These are phyloP conservation scores for Anoncus sp. DNA, from an alignment of 2,888 invertebrate genomes.

Conservation along the genomic window DNA sequence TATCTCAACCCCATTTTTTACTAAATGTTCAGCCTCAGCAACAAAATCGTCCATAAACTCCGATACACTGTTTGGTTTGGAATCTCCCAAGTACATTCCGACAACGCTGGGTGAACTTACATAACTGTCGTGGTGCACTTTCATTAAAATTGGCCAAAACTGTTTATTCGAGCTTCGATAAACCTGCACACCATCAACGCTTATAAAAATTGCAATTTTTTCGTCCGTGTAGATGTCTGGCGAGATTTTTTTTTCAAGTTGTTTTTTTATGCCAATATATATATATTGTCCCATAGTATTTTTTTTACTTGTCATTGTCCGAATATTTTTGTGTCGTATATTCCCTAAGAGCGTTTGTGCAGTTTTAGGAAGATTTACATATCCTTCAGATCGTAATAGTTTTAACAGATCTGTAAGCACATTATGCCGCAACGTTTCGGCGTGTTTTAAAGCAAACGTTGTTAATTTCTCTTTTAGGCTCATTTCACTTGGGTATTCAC, in stretches of 20 bases:
- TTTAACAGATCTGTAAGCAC: not conserved
- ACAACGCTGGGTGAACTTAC: slow-evolving; percentile 1
- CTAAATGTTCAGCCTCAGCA: slow-evolving; percentile 41
- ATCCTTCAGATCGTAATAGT: slow-evolving; percentile 6
- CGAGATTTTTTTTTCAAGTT: not conserved
- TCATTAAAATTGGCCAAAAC: slow-evolving; percentile 7
- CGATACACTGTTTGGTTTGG: slow-evolving; percentile 16
- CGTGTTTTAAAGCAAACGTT: not conserved
- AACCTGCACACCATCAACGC: slow-evolving; percentile 6
- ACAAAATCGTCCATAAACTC: slow-evolving; percentile 54
- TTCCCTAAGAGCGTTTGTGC: not conserved
- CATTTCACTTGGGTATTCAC: not conserved
- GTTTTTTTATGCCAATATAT: not conserved
- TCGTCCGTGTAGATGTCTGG: not conserved
- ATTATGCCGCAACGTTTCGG: slow-evolving; percentile 1
- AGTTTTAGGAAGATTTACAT: not conserved
- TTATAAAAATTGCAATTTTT: slow-evolving; percentile 1
- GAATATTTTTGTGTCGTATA: not conserved
- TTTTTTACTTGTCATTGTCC: not conserved
- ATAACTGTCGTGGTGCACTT: not conserved
- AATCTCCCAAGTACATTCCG: slow-evolving; percentile 4
- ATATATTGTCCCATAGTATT: not conserved
- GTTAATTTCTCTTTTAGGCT: slow-evolving; percentile 6
- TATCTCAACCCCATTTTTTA: slow-evolving; percentile 45
- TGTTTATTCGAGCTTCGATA: not conserved